These are phyloP conservation scores for Esox masquinongy DNA, from an alignment of 2,797 vertebrate genomes.

Conservation along the genomic window DNA sequence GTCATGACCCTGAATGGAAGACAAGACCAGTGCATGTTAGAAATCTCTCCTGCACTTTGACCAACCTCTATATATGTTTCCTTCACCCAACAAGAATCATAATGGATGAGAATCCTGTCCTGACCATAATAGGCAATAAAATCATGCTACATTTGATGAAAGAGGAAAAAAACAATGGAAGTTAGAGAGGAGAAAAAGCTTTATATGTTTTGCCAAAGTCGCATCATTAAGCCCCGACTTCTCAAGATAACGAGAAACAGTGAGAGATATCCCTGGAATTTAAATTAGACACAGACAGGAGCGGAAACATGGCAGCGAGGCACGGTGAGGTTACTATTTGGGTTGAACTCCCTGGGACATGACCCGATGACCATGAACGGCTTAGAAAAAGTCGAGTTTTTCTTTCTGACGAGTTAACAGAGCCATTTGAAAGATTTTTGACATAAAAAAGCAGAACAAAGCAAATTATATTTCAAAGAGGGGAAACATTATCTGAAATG, in stretches of 20 bases:
- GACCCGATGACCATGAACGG: slow-evolving; percentile 50
- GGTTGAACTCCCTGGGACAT: slow-evolving; percentile 43
- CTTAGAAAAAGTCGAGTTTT: slow-evolving; percentile 8
- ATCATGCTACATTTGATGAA: slow-evolving; percentile 59
- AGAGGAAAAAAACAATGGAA: slow-evolving; percentile 63
- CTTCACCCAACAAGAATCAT: background rate
- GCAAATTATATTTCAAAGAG: too few relatives aligned
- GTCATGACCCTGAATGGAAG: background rate
- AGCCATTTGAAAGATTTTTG: too few relatives aligned
- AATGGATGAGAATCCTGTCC: slow-evolving; percentile 11
- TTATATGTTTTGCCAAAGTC: background rate
- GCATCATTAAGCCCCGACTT: slow-evolving; percentile 53
- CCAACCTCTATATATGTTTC: background rate
- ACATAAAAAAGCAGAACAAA: too few relatives aligned
- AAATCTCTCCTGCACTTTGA: slow-evolving; percentile 13
- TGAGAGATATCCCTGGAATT: slow-evolving; percentile 53
- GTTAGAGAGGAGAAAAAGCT: slow-evolving; percentile 51
- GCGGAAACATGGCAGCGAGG: slow-evolving; percentile 31
- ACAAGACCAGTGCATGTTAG: background rate
- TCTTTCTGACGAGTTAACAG: background rate
- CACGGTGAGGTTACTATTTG: slow-evolving; percentile 39
- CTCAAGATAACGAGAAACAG: slow-evolving; percentile 64
- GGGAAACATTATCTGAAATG: too few relatives aligned
- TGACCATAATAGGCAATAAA: slow-evolving; percentile 49
- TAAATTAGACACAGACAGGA: slow-evolving; percentile 62